Evolutionary conservation across 2,888 invertebrate genomes (phyloP).

Genomic region (Lithophane socia): DNA sequence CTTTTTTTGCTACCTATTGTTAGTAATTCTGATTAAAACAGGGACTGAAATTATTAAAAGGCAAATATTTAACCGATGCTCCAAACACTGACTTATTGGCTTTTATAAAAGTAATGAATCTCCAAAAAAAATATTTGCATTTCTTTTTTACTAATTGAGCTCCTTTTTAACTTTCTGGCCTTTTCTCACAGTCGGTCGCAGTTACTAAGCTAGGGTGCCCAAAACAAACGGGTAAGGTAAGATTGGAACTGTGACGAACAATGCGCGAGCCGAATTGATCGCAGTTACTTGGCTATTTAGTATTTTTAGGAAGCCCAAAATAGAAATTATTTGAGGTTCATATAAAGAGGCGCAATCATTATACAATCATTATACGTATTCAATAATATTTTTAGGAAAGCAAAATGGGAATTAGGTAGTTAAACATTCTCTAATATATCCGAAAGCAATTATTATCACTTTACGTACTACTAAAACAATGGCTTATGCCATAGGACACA

Average conservation of each 20-base stretch:
- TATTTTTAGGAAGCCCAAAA: background rate
- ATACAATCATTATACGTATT: background rate
- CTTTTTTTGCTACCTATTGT: too few species aligned
- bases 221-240: background rate
- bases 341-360: background rate
- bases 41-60: background rate
- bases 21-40: background rate
- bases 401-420: background rate
- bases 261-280: background rate
- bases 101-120: background rate
- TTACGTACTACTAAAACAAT: too few species aligned
- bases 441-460: too few species aligned
- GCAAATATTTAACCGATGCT: background rate
- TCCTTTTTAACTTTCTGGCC: background rate
- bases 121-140: background rate
- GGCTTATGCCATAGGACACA: too few species aligned
- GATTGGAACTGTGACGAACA: background rate
- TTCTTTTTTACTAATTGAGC: background rate
- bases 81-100: background rate
- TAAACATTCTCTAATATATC: too few species aligned
- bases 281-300: background rate
- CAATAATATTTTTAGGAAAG: background rate
- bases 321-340: background rate
- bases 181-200: background rate
- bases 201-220: background rate